These are phyloP conservation scores for Aplysina aerophoba DNA, from an alignment of 37 sponge, comb jelly and placozoan species.

Conservation along the genomic window DNA sequence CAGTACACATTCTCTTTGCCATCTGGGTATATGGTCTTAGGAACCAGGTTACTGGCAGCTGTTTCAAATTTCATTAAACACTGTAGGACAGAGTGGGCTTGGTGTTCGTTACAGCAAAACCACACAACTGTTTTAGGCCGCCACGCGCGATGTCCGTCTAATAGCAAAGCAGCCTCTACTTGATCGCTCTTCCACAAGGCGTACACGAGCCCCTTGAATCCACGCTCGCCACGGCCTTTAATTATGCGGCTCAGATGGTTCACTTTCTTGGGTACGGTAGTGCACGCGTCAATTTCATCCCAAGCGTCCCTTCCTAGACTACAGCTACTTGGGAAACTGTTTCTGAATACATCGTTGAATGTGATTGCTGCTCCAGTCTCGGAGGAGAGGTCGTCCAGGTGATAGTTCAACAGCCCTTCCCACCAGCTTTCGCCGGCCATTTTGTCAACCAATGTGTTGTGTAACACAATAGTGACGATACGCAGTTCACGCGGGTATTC, in stretches of 20 bases:
- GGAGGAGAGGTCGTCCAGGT: not conserved
- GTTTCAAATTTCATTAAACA: too few species aligned
- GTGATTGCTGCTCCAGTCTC: not conserved
- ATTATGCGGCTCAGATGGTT: not conserved
- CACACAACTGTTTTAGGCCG: constrained; percentile 12
- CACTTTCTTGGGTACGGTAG: not conserved
- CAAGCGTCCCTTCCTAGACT: not conserved
- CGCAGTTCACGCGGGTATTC: too few species aligned
- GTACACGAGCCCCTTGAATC: not conserved
- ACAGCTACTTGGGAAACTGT: not conserved
- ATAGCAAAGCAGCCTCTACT: not conserved
- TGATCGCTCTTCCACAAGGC: constrained; percentile 14
- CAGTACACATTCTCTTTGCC: not conserved
- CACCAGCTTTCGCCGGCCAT: not conserved
- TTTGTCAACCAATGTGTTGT: too few species aligned
- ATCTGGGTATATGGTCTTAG: not conserved
- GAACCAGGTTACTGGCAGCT: not conserved
- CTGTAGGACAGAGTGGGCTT: not conserved
- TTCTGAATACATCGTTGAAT: not conserved
- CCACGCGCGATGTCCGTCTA: not conserved
- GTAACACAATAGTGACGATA: too few species aligned
- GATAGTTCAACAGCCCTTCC: not conserved
- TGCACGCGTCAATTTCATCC: constrained; percentile 14
- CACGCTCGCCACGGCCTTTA: not conserved
- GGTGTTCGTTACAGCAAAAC: not conserved